A percentile compares a stretch with the other conserved stretches of the same genome.
phyloP scores from a whole-genome alignment of 2,797 vertebrate species.

The Poecilia picta region DNA sequence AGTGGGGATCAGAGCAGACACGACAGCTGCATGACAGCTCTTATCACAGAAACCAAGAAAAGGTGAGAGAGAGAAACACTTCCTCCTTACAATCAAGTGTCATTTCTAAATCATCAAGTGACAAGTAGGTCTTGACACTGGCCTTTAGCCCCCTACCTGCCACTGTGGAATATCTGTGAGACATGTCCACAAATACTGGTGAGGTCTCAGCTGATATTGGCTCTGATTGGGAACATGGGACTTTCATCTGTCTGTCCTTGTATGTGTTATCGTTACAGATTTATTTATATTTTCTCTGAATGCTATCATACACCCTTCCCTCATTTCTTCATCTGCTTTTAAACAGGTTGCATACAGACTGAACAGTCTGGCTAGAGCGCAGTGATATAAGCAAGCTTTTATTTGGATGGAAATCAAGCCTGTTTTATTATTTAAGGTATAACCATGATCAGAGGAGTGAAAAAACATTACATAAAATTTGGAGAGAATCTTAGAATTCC shows the following conservation, averaged over 20 bases:
- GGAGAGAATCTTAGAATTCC: too few relatives aligned
- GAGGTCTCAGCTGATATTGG: conserved; percentile 54
- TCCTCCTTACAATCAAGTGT: conserved; percentile 58
- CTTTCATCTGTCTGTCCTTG: conserved; percentile 4
- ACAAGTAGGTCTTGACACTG: conserved; percentile 51
- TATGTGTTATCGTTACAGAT: not conserved
- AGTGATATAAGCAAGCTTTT: not conserved
- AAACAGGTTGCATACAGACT: not conserved
- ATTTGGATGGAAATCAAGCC: conserved; percentile 2
- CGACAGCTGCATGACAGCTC: conserved; percentile 59
- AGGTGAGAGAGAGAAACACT: conserved; percentile 30
- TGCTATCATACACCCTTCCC: not conserved
- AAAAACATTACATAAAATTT: not conserved
- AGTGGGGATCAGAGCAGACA: conserved; percentile 65
- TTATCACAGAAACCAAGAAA: conserved; percentile 25
- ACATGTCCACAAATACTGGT: not conserved
- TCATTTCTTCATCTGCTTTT: not conserved
- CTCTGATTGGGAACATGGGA: conserved; percentile 31
- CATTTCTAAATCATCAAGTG: conserved; percentile 56
- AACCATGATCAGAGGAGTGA: not conserved
- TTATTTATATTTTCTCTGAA: conserved; percentile 10
- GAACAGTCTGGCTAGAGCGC: not conserved
- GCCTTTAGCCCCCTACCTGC: conserved; percentile 48
- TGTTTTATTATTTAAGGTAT: not conserved
- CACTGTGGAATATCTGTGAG: conserved; percentile 17